Conservation (phyloP, 2,888 invertebrate species). For the Xanthia icteritia region DNA sequence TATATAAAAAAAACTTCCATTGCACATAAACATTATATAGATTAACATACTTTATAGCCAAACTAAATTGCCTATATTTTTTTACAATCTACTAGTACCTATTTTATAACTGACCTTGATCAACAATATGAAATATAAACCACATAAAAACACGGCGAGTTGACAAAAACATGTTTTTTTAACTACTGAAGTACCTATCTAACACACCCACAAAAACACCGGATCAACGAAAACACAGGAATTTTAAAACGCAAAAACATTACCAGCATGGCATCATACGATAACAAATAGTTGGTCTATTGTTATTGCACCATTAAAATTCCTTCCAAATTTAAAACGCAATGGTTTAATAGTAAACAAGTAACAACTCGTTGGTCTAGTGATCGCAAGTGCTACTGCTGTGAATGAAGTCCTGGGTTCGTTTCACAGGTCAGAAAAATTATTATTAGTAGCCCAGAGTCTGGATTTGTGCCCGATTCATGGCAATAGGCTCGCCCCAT, state of each 20-base stretch:
- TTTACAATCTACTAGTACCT: not conserved
- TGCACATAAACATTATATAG: not conserved
- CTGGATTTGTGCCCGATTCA: too few relatives aligned
- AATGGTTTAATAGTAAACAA: too few relatives aligned
- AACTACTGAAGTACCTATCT: not conserved
- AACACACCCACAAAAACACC: slow-evolving; percentile 5
- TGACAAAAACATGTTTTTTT: slow-evolving; percentile 6
- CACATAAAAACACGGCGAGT: not conserved
- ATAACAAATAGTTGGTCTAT: slow-evolving; percentile 19
- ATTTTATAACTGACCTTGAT: slow-evolving; percentile 14
- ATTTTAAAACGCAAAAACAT: slow-evolving; percentile 47
- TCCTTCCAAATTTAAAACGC: slow-evolving; percentile 17
- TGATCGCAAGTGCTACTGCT: not conserved
- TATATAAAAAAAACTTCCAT: not conserved
- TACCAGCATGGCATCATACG: not conserved
- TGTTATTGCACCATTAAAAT: slow-evolving; percentile 38
- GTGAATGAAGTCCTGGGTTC: not conserved
- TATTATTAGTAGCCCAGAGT: too few relatives aligned
- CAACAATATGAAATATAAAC: not conserved
- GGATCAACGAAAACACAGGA: slow-evolving; percentile 37
- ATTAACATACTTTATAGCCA: not conserved
- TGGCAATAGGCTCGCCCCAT: too few relatives aligned
- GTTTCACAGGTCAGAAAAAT: too few relatives aligned
- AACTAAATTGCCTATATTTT: not conserved
- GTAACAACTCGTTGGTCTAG: too few relatives aligned